A percentile compares a stretch with the other conserved stretches of the same genome.
Conservation (phyloP, 2,888 invertebrate genomes). For the Cartodere bifasciata region DNA sequence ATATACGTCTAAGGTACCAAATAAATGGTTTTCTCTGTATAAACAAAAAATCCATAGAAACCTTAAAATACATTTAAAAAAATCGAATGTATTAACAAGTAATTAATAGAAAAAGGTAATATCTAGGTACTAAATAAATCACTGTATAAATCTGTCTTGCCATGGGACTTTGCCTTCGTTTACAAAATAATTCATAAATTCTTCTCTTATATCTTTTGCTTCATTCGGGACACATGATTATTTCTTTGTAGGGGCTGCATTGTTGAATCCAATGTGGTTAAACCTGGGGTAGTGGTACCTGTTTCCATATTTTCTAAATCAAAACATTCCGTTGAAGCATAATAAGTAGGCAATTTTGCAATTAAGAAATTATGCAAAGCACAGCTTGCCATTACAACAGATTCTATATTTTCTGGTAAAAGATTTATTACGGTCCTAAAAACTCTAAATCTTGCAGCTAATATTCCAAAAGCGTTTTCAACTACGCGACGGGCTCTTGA, state of each 20-base stretch:
- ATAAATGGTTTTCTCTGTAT: too few species aligned
- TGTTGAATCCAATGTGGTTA: slow-evolving; percentile 10
- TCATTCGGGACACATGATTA: slow-evolving; percentile 8
- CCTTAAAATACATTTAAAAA: too few species aligned
- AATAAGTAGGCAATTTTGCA: slow-evolving; percentile 7
- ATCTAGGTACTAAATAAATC: too few species aligned
- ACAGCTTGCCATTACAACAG: slow-evolving; percentile 15
- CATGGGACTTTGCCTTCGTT: slow-evolving; percentile 10
- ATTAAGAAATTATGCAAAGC: slow-evolving; percentile 16
- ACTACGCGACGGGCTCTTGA: slow-evolving; percentile 17
- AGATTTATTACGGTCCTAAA: slow-evolving; percentile 18
- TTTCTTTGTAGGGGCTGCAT: slow-evolving; percentile 5
- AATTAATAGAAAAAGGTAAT: too few species aligned
- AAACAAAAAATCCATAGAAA: too few species aligned
- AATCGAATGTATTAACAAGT: too few species aligned
- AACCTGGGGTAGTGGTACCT: slow-evolving; percentile 7
- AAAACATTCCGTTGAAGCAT: slow-evolving; percentile 7
- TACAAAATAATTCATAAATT: slow-evolving; percentile 12
- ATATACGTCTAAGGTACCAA: too few species aligned
- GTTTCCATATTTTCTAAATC: slow-evolving; percentile 13
- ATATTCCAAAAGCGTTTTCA: slow-evolving; percentile 20
- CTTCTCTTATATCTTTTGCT: slow-evolving; percentile 9
- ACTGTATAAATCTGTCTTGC: slow-evolving; percentile 11
- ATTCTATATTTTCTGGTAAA: slow-evolving; percentile 11
- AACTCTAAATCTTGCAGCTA: slow-evolving; percentile 19